Conservation (phyloP, 2,797 vertebrate genomes). For the Gouania willdenowi region DNA sequence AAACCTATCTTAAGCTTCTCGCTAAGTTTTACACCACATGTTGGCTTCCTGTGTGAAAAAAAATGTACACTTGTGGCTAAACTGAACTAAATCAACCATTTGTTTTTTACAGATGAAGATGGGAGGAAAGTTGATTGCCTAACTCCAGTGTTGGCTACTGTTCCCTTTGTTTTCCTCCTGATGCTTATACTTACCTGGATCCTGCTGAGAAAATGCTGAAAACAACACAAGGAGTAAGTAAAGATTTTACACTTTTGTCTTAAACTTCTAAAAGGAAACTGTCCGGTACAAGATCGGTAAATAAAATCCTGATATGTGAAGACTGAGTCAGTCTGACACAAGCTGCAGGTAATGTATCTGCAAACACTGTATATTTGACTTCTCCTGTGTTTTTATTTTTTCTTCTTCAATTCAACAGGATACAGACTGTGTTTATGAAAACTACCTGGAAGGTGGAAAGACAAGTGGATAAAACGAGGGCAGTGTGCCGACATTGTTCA, state of each 20-base stretch:
- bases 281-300: constrained; percentile 23
- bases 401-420: background rate
- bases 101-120: no score
- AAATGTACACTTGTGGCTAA: no score
- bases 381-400: background rate
- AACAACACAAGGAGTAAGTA: constrained; percentile 8
- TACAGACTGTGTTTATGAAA: background rate
- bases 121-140: no score
- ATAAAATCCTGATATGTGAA: background rate
- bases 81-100: no score
- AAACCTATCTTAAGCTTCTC: no score
- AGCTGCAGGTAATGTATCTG: background rate
- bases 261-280: no score
- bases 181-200: background rate
- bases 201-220: background rate
- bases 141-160: background rate
- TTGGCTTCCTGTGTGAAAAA: no score
- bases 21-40: no score
- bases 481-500: no score
- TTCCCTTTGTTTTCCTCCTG: constrained; percentile 11
- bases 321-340: background rate
- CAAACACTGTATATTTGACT: background rate
- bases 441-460: background rate
- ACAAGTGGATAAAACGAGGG: no score
- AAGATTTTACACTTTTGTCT: background rate